Evolutionary conservation across 2,888 invertebrate genomes (phyloP).

Genomic region (Malthinus flaveolus): DNA sequence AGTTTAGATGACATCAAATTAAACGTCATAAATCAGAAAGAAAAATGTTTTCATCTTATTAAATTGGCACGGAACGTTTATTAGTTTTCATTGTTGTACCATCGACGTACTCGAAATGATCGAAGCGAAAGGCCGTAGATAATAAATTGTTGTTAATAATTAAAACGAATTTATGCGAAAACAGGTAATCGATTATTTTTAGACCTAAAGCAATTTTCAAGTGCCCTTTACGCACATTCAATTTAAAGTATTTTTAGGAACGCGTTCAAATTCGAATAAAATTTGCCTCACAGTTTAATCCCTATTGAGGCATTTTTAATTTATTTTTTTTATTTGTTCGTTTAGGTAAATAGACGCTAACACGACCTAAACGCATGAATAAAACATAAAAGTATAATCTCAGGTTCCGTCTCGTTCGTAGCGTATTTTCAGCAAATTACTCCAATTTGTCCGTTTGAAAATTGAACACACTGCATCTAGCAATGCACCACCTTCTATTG

Average conservation of each 20-base stretch:
- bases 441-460: slow-evolving; percentile 16
- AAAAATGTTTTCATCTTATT: slow-evolving; percentile 23
- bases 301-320: slow-evolving; percentile 7
- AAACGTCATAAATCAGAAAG: slow-evolving; percentile 27
- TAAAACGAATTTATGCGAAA: too few relatives aligned
- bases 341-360: slow-evolving; percentile 2
- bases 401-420: slow-evolving; percentile 8
- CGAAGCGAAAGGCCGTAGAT: too few relatives aligned
- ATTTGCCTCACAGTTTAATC: slow-evolving; percentile 4
- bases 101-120: too few relatives aligned
- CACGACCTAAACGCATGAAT: slow-evolving; percentile 6
- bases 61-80: slow-evolving; percentile 24
- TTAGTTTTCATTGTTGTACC: slow-evolving; percentile 14
- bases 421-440: slow-evolving; percentile 17
- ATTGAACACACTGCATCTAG: slow-evolving; percentile 15
- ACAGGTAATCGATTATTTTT: too few relatives aligned
- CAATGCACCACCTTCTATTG: slow-evolving; percentile 3
- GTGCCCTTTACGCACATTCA: too few relatives aligned
- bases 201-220: too few relatives aligned
- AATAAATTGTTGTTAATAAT: too few relatives aligned
- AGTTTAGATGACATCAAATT: slow-evolving; percentile 28
- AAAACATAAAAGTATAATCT: slow-evolving; percentile 13
- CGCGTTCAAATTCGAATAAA: not conserved
- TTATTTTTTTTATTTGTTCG: slow-evolving; percentile 4
- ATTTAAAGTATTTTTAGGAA: too few relatives aligned